Conservation (phyloP, 2,113 vertebrate species). For the Vimba vimba region DNA sequence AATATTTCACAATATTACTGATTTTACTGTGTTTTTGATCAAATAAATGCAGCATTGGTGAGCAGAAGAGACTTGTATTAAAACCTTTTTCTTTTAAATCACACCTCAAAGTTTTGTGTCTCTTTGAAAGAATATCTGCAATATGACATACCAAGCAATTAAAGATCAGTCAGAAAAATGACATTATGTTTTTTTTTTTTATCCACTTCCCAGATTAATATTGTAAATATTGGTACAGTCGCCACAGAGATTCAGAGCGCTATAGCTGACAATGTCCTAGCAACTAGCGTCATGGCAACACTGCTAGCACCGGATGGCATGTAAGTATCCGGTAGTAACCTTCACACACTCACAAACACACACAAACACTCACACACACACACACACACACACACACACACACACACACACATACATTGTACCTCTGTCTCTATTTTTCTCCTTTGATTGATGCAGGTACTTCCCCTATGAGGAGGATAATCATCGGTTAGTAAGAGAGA, state of each 20-base stretch:
- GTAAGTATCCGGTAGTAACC: constrained; percentile 61
- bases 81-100: background rate
- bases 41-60: background rate
- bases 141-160: background rate
- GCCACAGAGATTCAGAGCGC: constrained; percentile 74
- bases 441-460: constrained; percentile 62
- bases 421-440: background rate
- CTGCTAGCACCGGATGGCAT: constrained; percentile 71
- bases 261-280: constrained; percentile 74
- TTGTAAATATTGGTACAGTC: constrained; percentile 73
- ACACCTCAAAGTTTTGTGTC: background rate
- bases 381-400: background rate
- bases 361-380: background rate
- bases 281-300: constrained; percentile 73
- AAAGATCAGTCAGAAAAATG: background rate
- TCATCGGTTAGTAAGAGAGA: constrained; percentile 69
- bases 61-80: background rate
- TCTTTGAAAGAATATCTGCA: background rate
- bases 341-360: background rate
- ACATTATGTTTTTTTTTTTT: background rate
- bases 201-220: constrained; percentile 74
- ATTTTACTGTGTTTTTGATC: background rate
- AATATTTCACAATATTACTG: background rate
- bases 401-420: background rate
- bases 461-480: constrained; percentile 71